Conservation (phyloP, 2,113 vertebrate genomes). For the Anolis carolinensis region DNA sequence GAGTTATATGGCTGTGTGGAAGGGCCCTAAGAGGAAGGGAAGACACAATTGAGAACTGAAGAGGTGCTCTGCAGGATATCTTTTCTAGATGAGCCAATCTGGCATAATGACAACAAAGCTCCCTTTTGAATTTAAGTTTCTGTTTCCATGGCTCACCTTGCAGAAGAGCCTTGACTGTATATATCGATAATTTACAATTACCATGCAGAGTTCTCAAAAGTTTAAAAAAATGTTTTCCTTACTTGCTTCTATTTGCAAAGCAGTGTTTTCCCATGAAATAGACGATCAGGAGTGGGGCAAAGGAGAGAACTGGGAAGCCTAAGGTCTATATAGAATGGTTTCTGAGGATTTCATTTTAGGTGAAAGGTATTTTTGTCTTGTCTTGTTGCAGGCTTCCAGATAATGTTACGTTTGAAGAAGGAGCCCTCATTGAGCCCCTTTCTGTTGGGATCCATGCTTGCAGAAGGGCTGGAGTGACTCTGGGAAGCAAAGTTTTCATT, state of each 20-base stretch:
- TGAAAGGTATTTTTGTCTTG: constrained; percentile 2
- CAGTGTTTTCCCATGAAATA: too few relatives aligned
- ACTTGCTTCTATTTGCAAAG: too few relatives aligned
- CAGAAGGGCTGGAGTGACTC: constrained; percentile 83
- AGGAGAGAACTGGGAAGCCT: too few relatives aligned
- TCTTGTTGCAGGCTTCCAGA: constrained; percentile 87
- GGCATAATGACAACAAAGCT: neutral
- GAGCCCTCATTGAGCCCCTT: constrained; percentile 93
- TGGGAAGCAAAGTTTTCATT: constrained; percentile 89
- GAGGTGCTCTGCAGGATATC: neutral
- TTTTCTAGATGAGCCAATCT: neutral
- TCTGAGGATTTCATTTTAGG: neutral
- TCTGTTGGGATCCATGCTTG: constrained; percentile 97
- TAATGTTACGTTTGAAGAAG: constrained; percentile 94
- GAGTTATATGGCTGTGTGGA: too few relatives aligned
- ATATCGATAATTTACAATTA: too few relatives aligned
- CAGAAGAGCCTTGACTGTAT: neutral
- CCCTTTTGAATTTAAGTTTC: neutral
- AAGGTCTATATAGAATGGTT: too few relatives aligned
- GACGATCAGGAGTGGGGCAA: too few relatives aligned
- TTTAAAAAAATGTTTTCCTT: too few relatives aligned
- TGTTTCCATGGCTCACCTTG: too few relatives aligned
- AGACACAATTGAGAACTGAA: neutral
- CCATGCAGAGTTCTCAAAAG: too few relatives aligned
- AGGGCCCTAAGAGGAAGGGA: too few relatives aligned